phyloP scores from a whole-genome alignment of 2,888 invertebrate genomes.

The Parnassius smintheus region DNA sequence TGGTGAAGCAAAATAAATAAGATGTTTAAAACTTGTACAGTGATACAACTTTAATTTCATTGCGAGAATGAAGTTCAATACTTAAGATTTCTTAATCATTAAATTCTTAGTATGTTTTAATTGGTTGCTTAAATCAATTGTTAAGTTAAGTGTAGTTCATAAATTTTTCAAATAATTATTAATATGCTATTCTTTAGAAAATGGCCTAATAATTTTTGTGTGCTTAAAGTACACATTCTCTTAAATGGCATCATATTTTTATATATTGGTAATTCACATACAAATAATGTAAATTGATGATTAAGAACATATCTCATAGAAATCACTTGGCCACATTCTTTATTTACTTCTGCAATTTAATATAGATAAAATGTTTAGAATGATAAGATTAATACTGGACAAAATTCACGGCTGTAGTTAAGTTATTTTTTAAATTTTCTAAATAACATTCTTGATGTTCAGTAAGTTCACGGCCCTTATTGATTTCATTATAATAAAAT shows the following conservation, averaged over 20 bases:
- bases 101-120: too few species aligned
- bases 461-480: conserved; percentile 62
- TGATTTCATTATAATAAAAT: conserved; percentile 43
- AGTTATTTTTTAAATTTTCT: conserved; percentile 3
- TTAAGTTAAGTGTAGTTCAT: too few species aligned
- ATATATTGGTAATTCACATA: too few species aligned
- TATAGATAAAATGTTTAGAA: too few species aligned
- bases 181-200: conserved; percentile 2
- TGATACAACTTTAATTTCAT: too few species aligned
- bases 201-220: conserved; percentile 5
- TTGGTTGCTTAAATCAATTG: too few species aligned
- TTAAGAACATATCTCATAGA: conserved; percentile 8
- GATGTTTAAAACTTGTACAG: neutral
- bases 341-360: neutral
- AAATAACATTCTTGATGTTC: conserved; percentile 9
- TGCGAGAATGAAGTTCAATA: too few species aligned
- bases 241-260: too few species aligned
- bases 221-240: neutral
- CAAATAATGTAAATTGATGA: too few species aligned
- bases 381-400: neutral
- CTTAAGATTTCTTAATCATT: too few species aligned
- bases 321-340: conserved; percentile 5
- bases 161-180: neutral
- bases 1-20: conserved; percentile 37
- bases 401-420: neutral